A percentile compares a stretch with the other conserved stretches of the same genome.
These are phyloP conservation scores for Valencia hispanica DNA, from an alignment of 2,797 vertebrate species.

Conservation along the genomic window DNA sequence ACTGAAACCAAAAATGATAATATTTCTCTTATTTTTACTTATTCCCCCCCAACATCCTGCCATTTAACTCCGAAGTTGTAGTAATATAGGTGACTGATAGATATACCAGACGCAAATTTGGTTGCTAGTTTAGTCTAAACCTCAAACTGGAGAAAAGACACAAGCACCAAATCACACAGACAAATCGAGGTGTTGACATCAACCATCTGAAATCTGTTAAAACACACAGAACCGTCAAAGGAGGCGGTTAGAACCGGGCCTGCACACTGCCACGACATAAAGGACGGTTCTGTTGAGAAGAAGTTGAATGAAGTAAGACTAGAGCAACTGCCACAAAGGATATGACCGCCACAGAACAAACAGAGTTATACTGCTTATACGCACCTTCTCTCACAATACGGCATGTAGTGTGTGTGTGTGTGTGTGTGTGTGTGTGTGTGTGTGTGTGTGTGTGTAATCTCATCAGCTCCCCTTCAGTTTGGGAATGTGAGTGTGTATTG, in stretches of 20 bases:
- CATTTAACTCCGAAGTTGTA: constrained; percentile 21
- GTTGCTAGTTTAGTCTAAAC: constrained; percentile 22
- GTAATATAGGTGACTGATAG: constrained; percentile 12
- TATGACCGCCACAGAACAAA: constrained; percentile 30
- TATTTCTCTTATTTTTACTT: not conserved
- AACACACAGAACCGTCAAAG: constrained; percentile 30
- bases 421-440: constrained; percentile 5
- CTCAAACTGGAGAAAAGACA: constrained; percentile 28
- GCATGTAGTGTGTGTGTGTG: constrained; percentile 8
- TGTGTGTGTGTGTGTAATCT: constrained; percentile 1
- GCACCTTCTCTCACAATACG: constrained; percentile 21
- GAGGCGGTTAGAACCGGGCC: constrained; percentile 34
- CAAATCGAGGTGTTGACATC: constrained; percentile 30
- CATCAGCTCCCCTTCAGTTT: constrained; percentile 1
- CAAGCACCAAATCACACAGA: constrained; percentile 32
- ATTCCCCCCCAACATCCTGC: constrained; percentile 6
- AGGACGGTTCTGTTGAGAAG: constrained; percentile 8
- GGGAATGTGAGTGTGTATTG: constrained; percentile 8
- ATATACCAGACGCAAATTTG: not conserved
- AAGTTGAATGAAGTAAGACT: constrained; percentile 40
- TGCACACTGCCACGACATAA: constrained; percentile 7
- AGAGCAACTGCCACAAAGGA: constrained; percentile 32
- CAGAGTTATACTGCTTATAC: constrained; percentile 15
- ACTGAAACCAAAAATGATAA: not conserved
- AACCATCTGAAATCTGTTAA: constrained; percentile 28